A percentile compares a stretch with the other conserved stretches of the same genome.
Evolutionary conservation across 2,113 vertebrate species (phyloP).

Genomic region (Orthonyx spaldingii): DNA sequence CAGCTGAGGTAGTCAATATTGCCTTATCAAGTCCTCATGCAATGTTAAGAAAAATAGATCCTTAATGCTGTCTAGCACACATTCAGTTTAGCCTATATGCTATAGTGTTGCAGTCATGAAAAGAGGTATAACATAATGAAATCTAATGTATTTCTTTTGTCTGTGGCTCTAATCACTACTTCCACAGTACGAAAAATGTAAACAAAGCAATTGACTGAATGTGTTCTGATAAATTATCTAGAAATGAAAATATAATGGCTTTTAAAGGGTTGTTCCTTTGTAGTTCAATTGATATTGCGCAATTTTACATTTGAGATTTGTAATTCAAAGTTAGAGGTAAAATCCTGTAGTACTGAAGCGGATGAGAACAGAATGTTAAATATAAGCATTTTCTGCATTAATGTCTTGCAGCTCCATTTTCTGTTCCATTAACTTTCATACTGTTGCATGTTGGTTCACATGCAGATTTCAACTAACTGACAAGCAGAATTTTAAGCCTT

Average conservation of each 20-base stretch:
- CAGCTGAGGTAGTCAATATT: neutral
- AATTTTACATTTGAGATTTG: neutral
- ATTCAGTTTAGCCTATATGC: neutral
- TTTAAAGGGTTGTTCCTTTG: neutral
- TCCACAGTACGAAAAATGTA: neutral
- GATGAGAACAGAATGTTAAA: neutral
- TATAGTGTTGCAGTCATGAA: neutral
- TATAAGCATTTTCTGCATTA: neutral
- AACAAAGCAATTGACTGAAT: neutral
- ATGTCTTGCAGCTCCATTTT: neutral
- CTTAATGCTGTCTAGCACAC: neutral
- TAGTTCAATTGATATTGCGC: neutral
- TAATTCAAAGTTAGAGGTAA: slow-evolving; percentile 15
- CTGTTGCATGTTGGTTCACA: neutral
- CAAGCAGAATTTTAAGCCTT: neutral
- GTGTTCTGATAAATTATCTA: neutral
- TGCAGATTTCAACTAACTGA: neutral
- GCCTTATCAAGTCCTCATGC: neutral
- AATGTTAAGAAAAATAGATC: neutral
- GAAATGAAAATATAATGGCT: neutral
- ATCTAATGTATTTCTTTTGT: neutral
- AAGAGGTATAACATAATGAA: neutral
- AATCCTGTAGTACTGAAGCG: neutral
- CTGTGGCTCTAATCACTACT: neutral
- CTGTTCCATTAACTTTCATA: neutral